phyloP scores from a whole-genome alignment of 2,113 vertebrate genomes.

The Chloebia gouldiae region DNA sequence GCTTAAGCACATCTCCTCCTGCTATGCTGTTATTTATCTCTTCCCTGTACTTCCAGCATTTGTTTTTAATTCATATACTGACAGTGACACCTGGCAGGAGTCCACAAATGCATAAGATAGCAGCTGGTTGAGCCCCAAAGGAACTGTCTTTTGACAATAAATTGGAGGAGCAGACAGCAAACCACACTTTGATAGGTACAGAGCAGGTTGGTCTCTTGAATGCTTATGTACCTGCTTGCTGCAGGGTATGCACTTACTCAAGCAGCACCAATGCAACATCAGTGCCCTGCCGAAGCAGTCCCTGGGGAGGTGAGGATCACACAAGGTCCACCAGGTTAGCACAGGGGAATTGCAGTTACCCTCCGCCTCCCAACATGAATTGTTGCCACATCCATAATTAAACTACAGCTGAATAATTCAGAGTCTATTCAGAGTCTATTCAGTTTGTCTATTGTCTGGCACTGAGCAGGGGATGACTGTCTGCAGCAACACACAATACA shows the following conservation, averaged over 20 bases:
- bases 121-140: conserved; percentile 35
- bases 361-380: neutral
- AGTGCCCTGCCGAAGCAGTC: neutral
- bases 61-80: conserved; percentile 40
- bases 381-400: neutral
- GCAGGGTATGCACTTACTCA: neutral
- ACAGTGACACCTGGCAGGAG: conserved; percentile 11
- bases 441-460: neutral
- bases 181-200: neutral
- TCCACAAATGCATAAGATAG: neutral
- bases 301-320: neutral
- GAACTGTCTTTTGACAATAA: neutral
- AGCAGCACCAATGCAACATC: neutral
- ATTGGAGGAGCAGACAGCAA: neutral
- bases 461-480: neutral
- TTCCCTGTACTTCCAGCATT: conserved; percentile 1
- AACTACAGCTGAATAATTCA: neutral
- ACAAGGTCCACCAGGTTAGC: neutral
- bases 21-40: conserved; percentile 14
- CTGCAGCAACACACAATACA: neutral
- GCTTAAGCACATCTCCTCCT: neutral
- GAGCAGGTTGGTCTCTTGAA: neutral
- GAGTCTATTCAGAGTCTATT: neutral
- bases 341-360: neutral
- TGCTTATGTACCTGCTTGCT: neutral